Base-by-base conservation (phyloP, 2,888 invertebrate species). In the Drosophila paucipuncta region DNA sequence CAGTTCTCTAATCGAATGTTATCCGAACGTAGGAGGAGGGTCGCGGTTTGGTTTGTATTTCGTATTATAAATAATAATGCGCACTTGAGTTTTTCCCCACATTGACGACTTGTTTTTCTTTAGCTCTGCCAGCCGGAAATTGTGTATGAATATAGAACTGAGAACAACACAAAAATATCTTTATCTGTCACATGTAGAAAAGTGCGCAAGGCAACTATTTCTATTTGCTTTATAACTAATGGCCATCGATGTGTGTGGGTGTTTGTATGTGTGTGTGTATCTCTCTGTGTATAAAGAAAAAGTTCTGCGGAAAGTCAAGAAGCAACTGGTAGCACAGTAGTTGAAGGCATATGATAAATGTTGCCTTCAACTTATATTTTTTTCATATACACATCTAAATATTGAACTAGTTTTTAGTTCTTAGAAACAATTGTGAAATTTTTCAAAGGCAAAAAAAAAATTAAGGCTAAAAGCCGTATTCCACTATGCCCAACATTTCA, bases 101-200 rank as follows among this genome's bases (percentile, higher is more conserved):
- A 67, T 59, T 43, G 22, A 41, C 6, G 43, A 30, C 60, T 66
- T 67, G 57, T 62, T 74, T 58, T 52, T 43, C 25, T 47, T 69
- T 31, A 16, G 18, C 6, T 54, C 73, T 62, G 65, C 47, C 68
- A 73, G 74, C 83, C 77, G 89, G 81, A 84, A 84, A 83, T 83
- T 73, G 89, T 83, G 73, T 89, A 83, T 89, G 85, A 86, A 77
- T 83, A 75, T 86, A 84, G 77, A 83, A 73, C 67, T 60, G 50
- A 75, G 52, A 61, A 60, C 33, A 43, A 31, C 39, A 68, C 50
- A 73, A 58, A 79, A 73, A 81, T 79, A 82, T 78, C 57, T 81
- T 77, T 81, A 79, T 78, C 82, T 78, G 82, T 72, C 72, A 72
- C 80, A 77, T 73, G 71, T 74, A 82, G 60, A 50, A 63, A 69